Percentiles rank a stretch among this genome's conserved stretches.
phyloP scores from a whole-genome alignment of 92 coral and sea anemone species.

The Paramuricea clavata region DNA sequence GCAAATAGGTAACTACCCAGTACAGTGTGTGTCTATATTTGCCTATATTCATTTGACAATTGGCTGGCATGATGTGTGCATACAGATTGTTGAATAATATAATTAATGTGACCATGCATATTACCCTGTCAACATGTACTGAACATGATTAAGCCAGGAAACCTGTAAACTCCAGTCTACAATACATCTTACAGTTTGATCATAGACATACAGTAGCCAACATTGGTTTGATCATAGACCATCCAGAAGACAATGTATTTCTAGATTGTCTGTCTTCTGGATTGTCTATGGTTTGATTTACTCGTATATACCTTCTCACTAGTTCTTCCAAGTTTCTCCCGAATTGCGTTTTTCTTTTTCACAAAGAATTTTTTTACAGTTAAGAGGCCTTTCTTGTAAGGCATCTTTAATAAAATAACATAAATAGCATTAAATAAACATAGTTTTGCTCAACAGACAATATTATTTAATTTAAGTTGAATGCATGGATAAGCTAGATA shows the following conservation, averaged over 20 bases:
- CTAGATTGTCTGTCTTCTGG: too few species aligned
- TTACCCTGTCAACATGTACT: too few species aligned
- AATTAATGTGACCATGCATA: too few species aligned
- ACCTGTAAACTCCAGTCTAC: neutral
- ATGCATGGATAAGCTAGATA: neutral
- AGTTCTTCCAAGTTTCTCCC: neutral
- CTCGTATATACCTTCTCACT: neutral
- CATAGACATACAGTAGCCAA: neutral
- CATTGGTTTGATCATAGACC: too few species aligned
- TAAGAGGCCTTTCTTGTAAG: constrained; percentile 9
- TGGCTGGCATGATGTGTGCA: too few species aligned
- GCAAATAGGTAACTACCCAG: too few species aligned
- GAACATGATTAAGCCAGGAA: neutral
- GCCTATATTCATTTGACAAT: too few species aligned
- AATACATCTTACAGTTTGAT: neutral
- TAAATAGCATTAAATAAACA: neutral
- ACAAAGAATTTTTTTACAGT: constrained; percentile 2
- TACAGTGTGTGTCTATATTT: too few species aligned
- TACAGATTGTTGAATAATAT: too few species aligned
- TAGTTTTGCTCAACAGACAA: constrained; percentile 6
- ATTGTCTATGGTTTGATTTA: constrained; percentile 2
- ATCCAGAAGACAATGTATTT: too few species aligned
- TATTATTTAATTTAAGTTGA: neutral
- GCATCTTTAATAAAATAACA: neutral
- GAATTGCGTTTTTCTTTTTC: constrained; percentile 7